Evolutionary conservation across 2,888 invertebrate genomes (phyloP).

Genomic region (Eustalomyia histrio): DNA sequence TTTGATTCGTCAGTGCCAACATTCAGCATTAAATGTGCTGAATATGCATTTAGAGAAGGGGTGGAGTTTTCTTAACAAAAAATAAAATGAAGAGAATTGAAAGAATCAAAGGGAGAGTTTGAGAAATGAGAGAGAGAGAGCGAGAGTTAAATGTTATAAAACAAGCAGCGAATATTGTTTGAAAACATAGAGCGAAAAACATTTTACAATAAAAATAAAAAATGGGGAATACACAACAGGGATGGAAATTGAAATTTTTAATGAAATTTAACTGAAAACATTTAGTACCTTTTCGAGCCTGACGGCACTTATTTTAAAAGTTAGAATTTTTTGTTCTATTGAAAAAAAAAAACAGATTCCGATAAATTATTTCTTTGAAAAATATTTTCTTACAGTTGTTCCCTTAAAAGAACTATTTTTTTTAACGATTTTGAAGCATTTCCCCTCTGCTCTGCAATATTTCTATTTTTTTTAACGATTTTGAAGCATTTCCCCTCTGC

Average conservation of each 20-base stretch:
- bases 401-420: no score
- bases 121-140: neutral
- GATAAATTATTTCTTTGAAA: no score
- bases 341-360: no score
- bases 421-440: no score
- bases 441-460: no score
- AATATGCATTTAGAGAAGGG: conserved; percentile 22
- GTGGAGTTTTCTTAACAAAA: conserved; percentile 29
- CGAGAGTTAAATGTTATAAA: neutral
- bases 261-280: no score
- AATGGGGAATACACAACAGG: neutral
- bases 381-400: no score
- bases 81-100: neutral
- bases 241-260: neutral
- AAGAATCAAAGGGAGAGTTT: neutral
- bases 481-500: no score
- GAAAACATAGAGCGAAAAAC: conserved; percentile 8
- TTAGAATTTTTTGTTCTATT: no score
- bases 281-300: no score
- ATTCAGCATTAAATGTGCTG: conserved; percentile 38
- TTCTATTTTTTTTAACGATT: no score
- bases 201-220: neutral
- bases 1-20: conserved; percentile 37
- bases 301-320: no score
- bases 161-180: neutral